These are phyloP conservation scores for Lutjanus argentimaculatus DNA, from an alignment of 2,797 vertebrate species.

Conservation along the genomic window DNA sequence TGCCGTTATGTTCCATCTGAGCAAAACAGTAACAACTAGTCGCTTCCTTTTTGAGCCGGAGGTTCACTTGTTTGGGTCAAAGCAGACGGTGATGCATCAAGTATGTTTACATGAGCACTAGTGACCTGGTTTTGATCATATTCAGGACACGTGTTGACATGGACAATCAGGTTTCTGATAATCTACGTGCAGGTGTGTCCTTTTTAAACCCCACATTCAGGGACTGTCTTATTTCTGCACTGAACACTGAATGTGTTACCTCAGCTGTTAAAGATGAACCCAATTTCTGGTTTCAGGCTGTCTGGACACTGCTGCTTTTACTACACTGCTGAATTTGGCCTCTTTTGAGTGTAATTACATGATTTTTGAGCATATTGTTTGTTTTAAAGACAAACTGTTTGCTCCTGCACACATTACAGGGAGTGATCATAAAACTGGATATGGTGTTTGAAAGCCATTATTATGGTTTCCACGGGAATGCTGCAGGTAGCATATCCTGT, in stretches of 20 bases:
- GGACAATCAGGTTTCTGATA: background rate
- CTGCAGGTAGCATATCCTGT: too few species aligned
- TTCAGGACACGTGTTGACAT: background rate
- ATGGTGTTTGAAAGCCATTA: background rate
- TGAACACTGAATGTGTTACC: constrained; percentile 1
- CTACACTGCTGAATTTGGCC: too few species aligned
- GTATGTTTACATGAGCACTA: background rate
- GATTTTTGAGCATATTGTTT: too few species aligned
- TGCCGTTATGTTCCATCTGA: background rate
- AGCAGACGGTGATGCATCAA: background rate
- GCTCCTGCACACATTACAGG: background rate
- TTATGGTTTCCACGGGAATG: background rate
- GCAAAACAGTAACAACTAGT: background rate
- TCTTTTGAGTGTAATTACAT: too few species aligned
- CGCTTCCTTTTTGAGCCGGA: background rate
- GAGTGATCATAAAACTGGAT: background rate
- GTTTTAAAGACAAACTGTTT: too few species aligned
- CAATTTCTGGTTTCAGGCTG: background rate
- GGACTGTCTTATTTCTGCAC: background rate
- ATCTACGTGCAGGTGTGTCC: background rate
- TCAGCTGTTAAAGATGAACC: background rate
- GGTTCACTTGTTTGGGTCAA: background rate
- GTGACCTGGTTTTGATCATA: background rate
- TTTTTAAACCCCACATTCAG: background rate
- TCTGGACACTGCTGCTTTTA: constrained; percentile 14